A percentile compares a stretch with the other conserved stretches of the same genome.
These are phyloP conservation scores for Petroica traversi DNA, from an alignment of 2,113 vertebrate genomes.

Conservation along the genomic window DNA sequence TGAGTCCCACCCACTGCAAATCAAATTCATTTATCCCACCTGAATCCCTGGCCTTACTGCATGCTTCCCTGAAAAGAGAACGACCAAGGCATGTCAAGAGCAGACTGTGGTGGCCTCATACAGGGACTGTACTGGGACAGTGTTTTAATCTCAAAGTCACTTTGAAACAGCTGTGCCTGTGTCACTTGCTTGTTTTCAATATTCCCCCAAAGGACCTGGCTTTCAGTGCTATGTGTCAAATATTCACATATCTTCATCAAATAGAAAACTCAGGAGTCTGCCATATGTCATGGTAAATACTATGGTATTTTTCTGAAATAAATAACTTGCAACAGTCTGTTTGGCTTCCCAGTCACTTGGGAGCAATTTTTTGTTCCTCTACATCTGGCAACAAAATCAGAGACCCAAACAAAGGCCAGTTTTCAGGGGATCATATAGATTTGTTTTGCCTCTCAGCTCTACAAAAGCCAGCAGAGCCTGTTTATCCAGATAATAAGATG, in stretches of 20 bases:
- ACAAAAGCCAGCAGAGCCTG: background rate
- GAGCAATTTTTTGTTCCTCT: background rate
- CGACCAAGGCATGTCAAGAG: background rate
- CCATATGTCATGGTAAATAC: background rate
- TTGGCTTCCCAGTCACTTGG: background rate
- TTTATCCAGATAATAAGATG: background rate
- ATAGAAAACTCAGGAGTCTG: background rate
- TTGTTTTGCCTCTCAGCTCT: background rate
- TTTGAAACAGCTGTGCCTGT: slow-evolving; percentile 11
- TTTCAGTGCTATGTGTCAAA: background rate
- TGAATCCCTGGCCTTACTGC: background rate
- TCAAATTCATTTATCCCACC: background rate
- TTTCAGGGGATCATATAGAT: background rate
- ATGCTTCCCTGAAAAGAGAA: background rate
- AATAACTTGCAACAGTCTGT: background rate
- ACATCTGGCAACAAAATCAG: background rate
- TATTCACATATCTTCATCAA: background rate
- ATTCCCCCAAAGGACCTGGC: background rate
- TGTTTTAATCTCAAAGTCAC: background rate
- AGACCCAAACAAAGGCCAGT: background rate
- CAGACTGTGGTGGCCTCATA: background rate
- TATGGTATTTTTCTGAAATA: background rate
- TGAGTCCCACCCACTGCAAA: background rate
- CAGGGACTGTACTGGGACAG: background rate
- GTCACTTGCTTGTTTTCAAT: background rate